Percentiles rank a stretch among this genome's conserved stretches.
These are phyloP conservation scores for Forficula auricularia DNA, from an alignment of 1,140 invertebrate genomes.

Conservation along the genomic window DNA sequence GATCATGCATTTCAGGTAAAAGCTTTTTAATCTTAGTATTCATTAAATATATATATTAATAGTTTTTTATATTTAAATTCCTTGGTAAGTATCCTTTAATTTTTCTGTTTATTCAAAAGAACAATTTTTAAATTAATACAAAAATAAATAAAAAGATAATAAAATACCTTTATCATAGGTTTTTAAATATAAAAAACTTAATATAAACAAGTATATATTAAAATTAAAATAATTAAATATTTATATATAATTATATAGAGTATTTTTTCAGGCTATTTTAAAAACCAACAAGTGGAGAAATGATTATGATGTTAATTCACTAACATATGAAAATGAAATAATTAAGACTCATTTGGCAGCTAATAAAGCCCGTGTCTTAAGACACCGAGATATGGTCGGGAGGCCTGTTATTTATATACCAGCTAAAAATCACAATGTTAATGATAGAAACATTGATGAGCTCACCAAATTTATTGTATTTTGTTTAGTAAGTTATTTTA, in stretches of 20 bases:
- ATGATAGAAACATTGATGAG: constrained; percentile 51
- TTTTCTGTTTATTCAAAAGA: no score
- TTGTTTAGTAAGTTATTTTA: constrained; percentile 44
- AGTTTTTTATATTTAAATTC: no score
- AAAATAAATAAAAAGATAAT: no score
- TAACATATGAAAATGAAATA: constrained; percentile 36
- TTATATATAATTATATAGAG: no score
- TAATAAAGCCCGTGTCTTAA: constrained; percentile 43
- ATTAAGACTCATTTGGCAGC: constrained; percentile 37
- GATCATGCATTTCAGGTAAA: constrained; percentile 51
- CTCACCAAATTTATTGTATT: constrained; percentile 57
- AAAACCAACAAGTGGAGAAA: constrained; percentile 62
- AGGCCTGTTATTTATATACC: constrained; percentile 58
- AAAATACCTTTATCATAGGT: no score
- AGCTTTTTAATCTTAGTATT: no score
- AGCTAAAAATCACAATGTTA: constrained; percentile 52
- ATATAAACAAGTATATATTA: no score
- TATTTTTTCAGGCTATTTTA: constrained; percentile 41
- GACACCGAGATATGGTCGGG: constrained; percentile 47
- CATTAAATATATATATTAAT: no score
- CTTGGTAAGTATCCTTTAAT: no score
- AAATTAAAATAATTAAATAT: no score
- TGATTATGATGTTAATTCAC: constrained; percentile 42
- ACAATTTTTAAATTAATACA: no score
- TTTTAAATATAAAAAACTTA: no score